A percentile compares a stretch with the other conserved stretches of the same genome.
These are phyloP conservation scores for Araneus ventricosus DNA, from an alignment of 1,140 invertebrate species.

Conservation along the genomic window DNA sequence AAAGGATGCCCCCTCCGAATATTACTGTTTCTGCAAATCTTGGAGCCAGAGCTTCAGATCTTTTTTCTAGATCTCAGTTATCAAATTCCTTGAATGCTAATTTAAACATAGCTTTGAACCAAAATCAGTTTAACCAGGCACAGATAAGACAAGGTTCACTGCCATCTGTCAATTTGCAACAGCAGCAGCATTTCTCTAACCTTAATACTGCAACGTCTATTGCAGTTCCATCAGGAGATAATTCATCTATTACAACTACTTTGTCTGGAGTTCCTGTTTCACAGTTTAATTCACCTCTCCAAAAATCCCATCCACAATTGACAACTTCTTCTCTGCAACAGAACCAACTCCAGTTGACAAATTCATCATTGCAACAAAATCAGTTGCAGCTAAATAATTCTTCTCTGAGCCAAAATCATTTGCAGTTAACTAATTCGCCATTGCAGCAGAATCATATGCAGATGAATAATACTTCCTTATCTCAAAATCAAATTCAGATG, in stretches of 20 bases:
- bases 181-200: constrained; percentile 65
- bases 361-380: constrained; percentile 21
- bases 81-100: constrained; percentile 52
- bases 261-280: constrained; percentile 34
- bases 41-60: constrained; percentile 53
- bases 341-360: constrained; percentile 33
- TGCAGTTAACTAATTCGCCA: neutral
- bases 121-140: constrained; percentile 64
- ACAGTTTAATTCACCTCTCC: constrained; percentile 57
- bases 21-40: constrained; percentile 65
- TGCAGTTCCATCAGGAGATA: constrained; percentile 31
- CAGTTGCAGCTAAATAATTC: constrained; percentile 13
- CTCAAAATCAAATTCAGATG: constrained; percentile 23
- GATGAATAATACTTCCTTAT: neutral
- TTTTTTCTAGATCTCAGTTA: constrained; percentile 68
- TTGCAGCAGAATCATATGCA: constrained; percentile 31
- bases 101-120: constrained; percentile 61
- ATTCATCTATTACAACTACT: constrained; percentile 44
- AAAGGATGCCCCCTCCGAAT: constrained; percentile 71
- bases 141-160: constrained; percentile 60
- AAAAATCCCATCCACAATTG: constrained; percentile 22
- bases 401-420: neutral
- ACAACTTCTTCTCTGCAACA: constrained; percentile 26
- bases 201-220: constrained; percentile 56
- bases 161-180: constrained; percentile 39